These are phyloP conservation scores for Apoda limacodes DNA, from an alignment of 2,888 invertebrate species.

Conservation along the genomic window DNA sequence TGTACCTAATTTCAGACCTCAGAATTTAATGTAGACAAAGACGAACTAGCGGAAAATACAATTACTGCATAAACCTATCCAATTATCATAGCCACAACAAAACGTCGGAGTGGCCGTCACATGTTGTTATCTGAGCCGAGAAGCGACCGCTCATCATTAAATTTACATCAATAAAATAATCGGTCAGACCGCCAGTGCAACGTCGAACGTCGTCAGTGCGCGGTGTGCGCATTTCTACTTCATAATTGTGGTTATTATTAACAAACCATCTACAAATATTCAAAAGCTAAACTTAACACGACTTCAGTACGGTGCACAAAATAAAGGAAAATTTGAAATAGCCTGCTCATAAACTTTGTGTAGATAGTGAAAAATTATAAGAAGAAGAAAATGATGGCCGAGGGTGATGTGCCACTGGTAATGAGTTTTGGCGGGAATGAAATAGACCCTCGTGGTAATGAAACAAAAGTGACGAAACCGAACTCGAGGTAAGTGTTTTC, in stretches of 20 bases:
- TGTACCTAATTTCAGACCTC: no score
- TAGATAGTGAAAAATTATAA: slow-evolving; percentile 11
- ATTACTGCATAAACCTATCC: slow-evolving; percentile 37
- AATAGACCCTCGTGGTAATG: slow-evolving; percentile 52
- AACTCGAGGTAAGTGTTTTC: slow-evolving; percentile 57
- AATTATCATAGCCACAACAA: slow-evolving; percentile 53
- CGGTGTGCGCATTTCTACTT: slow-evolving; percentile 16
- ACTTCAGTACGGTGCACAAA: no score
- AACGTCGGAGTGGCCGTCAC: slow-evolving; percentile 35
- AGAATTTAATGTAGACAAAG: slow-evolving; percentile 6
- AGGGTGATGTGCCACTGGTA: slow-evolving; percentile 59
- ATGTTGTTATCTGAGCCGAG: slow-evolving; percentile 45
- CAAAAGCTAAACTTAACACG: not conserved
- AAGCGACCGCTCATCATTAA: slow-evolving; percentile 39
- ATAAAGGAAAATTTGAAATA: no score
- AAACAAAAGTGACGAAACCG: slow-evolving; percentile 46
- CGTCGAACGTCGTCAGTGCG: slow-evolving; percentile 31
- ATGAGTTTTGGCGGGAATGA: slow-evolving; percentile 55
- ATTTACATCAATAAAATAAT: slow-evolving; percentile 58
- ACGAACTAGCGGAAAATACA: slow-evolving; percentile 14
- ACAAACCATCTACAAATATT: no score
- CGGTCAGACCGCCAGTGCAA: slow-evolving; percentile 40
- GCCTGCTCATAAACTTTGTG: no score
- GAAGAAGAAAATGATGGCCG: slow-evolving; percentile 44
- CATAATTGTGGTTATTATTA: no score